Evolutionary conservation across 2,113 vertebrate species (phyloP).

Genomic region (Ochotona princeps): DNA sequence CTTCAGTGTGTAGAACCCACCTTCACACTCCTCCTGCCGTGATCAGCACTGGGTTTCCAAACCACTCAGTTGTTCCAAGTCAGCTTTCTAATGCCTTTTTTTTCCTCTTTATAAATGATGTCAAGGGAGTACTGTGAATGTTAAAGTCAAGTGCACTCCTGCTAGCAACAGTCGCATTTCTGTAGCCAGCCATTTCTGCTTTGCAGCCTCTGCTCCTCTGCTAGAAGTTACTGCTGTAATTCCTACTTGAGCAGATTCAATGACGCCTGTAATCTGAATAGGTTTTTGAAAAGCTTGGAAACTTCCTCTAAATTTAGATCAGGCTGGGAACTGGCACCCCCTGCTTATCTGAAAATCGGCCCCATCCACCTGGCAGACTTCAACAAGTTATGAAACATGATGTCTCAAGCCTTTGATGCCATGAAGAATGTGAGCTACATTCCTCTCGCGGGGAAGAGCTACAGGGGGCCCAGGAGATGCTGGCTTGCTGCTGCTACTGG

Average conservation of each 20-base stretch:
- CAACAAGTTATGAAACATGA: conserved; percentile 16
- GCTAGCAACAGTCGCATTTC: not conserved
- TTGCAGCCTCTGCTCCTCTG: not conserved
- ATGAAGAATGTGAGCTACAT: not conserved
- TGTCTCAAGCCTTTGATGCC: not conserved
- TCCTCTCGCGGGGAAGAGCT: not conserved
- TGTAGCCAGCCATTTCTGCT: not conserved
- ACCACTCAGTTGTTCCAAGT: not conserved
- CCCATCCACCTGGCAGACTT: conserved; percentile 28
- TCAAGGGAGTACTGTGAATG: not conserved
- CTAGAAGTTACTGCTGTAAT: conserved; percentile 6
- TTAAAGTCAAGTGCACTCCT: not conserved
- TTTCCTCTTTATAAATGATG: not conserved
- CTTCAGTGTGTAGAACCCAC: not conserved
- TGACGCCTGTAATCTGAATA: conserved; percentile 29
- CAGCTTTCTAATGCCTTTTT: not conserved
- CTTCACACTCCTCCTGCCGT: not conserved
- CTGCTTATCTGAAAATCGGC: conserved; percentile 55
- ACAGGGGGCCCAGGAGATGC: not conserved
- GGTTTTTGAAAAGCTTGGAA: conserved; percentile 49
- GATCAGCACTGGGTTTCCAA: not conserved
- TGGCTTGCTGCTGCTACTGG: rapidly evolving
- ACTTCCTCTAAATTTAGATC: conserved; percentile 44
- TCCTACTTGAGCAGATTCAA: not conserved
- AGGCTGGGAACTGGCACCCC: conserved; percentile 47